These are phyloP conservation scores for Callorhinus ursinus DNA, from an alignment of 2,113 vertebrate species.

Conservation along the genomic window DNA sequence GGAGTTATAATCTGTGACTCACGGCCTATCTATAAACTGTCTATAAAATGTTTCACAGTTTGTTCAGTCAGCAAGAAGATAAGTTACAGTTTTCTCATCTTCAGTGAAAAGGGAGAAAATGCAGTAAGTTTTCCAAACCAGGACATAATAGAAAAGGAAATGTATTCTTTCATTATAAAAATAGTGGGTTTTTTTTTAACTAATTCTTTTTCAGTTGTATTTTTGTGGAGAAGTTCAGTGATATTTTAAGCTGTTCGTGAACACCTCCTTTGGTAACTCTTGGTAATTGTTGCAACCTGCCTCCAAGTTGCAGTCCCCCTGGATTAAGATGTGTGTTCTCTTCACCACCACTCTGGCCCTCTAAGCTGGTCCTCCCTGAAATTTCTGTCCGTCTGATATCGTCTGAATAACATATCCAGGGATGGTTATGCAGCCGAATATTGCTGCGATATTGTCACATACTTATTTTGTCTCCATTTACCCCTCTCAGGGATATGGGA, in stretches of 20 bases:
- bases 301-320: not conserved
- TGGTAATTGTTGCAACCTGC: not conserved
- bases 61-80: not conserved
- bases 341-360: not conserved
- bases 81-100: constrained; percentile 38
- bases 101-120: not conserved
- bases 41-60: constrained; percentile 35
- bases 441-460: not conserved
- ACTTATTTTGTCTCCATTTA: not conserved
- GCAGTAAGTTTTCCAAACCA: not conserved
- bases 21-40: not conserved
- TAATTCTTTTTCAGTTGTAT: not conserved
- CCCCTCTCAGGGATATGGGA: not conserved
- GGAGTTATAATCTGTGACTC: constrained; percentile 16
- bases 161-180: constrained; percentile 9
- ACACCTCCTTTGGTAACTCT: not conserved
- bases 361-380: not conserved
- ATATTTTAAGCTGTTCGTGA: not conserved
- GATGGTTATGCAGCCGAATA: not conserved
- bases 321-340: not conserved
- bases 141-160: constrained; percentile 42
- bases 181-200: not conserved
- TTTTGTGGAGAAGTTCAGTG: constrained; percentile 4
- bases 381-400: constrained; percentile 18
- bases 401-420: not conserved